A percentile compares a stretch with the other conserved stretches of the same genome.
Conservation (phyloP, 2,888 invertebrate genomes). For the Podotricha telesiphe region DNA sequence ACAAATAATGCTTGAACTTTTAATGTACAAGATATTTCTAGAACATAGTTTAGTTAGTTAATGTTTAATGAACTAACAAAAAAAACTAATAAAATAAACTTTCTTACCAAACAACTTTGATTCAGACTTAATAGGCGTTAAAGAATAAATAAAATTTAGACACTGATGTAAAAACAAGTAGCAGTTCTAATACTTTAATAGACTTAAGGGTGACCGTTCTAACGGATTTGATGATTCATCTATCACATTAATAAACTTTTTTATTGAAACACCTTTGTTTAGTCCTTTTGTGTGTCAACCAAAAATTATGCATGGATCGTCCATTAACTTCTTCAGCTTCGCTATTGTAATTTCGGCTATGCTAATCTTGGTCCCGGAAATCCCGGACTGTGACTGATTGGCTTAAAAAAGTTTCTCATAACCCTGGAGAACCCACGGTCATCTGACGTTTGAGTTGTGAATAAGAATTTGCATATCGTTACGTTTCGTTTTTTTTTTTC, state of each 20-base stretch:
- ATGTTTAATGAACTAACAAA: too few species aligned
- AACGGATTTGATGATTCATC: constrained; percentile 74
- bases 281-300: constrained; percentile 67
- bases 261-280: constrained; percentile 72
- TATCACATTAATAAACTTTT: constrained; percentile 76
- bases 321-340: constrained; percentile 73
- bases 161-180: constrained; percentile 48
- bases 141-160: constrained; percentile 58
- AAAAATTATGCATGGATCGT: constrained; percentile 71
- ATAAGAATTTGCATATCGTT: constrained; percentile 57
- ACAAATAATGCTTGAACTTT: too few species aligned
- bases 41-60: too few species aligned
- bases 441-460: constrained; percentile 56
- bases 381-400: constrained; percentile 76
- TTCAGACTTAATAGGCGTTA: constrained; percentile 50
- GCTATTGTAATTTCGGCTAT: constrained; percentile 77
- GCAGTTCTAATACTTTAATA: constrained; percentile 55
- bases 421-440: constrained; percentile 55
- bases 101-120: constrained; percentile 10
- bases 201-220: constrained; percentile 65
- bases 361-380: constrained; percentile 66
- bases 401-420: constrained; percentile 63
- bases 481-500: constrained; percentile 47
- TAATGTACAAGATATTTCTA: too few species aligned
- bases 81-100: neutral